Evolutionary conservation across 2,888 invertebrate genomes (phyloP), one percentile per base, ranked within the genome.

Genomic region (Periphyllus acericola): DNA sequence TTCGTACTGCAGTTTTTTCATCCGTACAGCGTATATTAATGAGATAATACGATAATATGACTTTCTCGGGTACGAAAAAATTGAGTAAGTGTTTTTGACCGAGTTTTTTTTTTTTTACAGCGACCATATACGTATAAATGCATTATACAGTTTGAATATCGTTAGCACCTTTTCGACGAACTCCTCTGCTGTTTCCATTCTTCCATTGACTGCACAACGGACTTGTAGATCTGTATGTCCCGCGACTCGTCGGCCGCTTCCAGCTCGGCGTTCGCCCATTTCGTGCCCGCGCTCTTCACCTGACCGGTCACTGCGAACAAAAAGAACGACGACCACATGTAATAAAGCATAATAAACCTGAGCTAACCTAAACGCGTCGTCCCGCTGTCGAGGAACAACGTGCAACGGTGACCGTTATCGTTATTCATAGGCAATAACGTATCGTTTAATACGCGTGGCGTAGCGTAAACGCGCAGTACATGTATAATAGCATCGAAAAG

Each of bases 161-260:
- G 68, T n/a, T 29, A 3, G 68, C 68, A 87, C 86, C 86, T 87
- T 74, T 87, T 87, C 19, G 86, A 80, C 60, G 79, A 36, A n/a
- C 32, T 60, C 60, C 66, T 87, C 25, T 60, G 60, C 36, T 92
- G 91, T 90, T 94, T 93, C 96, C 96, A 96, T 91, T 95, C 94
- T 81, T 93, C 93, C 93, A 96, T 94, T 88, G 96, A 96, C 78
- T 93, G 92, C 87, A 94, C 93, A 74, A 96, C 95, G 21, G 96
- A 95, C 75, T 93, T 93, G 90, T 95, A 93, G 79, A 96, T 93
- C 91, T 95, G 94, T 3, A 93, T 93, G 91, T 96, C 96, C 90
- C 94, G 93, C 34, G 93, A 92, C 92, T 96, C 96, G 92, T 96
- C 96, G 90, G 94, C 92, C 40, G 93, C 93, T 91, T 96, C 96